Base-by-base conservation (phyloP, 2,113 vertebrate genomes). In the Macquaria australasica region DNA sequence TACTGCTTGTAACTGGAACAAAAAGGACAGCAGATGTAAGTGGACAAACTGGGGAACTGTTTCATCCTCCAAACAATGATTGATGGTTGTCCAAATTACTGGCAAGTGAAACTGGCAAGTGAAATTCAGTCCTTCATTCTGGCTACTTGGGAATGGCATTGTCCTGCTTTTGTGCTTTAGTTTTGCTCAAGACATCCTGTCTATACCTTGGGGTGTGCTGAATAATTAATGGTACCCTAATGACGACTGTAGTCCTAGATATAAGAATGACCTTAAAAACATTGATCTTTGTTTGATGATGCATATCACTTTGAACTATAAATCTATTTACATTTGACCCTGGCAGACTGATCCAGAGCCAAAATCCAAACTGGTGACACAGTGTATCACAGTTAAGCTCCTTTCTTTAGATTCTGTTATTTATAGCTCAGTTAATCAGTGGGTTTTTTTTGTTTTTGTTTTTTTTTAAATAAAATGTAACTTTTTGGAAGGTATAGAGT, bases 201-300 rank as follows among this genome's bases (percentile, higher is more conserved):
- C 80, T 89, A 67, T 89, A 92, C 92, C 93, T 92, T 89, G 77
- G 91, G 88, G 92, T 90, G 73, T 76, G 31, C 51, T 95, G 83
- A 94, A 95, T 95, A 94, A 94, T 95, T 95, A 89, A 96, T 90
- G 75, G 67, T 69, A 72, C 87, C 91, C 91, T 95, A 95, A 95
- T 95, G 93, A 95, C 95, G 92, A 81, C 83, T 88, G 83, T 78
- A 91, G 90, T 89, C 89, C 86, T 62, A 92, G 90, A 94, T 94
- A 94, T 93, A 87, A 93, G 79, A 87, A 87, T 91, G 95, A 96
- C 93, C 95, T 95, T 94, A 94, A 94, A 94, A 93, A 89, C 89
- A 95, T 94, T 91, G 94, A 95, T 94, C 89, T 81, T 88, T 87
- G 80, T 90, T 88, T 88, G 88, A 92, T 85, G 84, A 82, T 88